Conservation (phyloP, 2,113 vertebrate species). For the Acinonyx jubatus region DNA sequence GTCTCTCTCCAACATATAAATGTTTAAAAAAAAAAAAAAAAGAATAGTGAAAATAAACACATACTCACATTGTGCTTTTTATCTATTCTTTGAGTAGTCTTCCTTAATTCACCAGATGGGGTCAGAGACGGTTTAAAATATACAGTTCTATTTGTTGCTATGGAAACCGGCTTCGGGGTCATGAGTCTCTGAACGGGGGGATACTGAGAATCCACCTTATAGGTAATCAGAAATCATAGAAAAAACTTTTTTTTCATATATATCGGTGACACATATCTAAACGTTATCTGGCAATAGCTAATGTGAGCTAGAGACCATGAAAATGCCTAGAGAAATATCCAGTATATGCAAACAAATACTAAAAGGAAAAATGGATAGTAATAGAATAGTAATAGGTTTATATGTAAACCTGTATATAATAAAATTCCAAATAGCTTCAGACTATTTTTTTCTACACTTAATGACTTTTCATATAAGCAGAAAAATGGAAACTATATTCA, state of each 20-base stretch:
- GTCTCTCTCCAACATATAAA: too few species aligned
- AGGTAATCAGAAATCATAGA: conserved; percentile 74
- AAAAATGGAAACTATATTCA: conserved; percentile 15
- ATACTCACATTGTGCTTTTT: conserved; percentile 85
- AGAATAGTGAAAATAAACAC: conserved; percentile 62
- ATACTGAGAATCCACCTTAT: conserved; percentile 88
- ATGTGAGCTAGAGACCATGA: conserved; percentile 1
- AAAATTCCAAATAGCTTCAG: not conserved
- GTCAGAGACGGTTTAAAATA: conserved; percentile 95
- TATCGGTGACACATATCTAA: not conserved
- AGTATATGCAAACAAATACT: not conserved
- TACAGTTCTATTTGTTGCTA: conserved; percentile 87
- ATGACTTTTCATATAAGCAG: not conserved
- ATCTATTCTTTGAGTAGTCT: conserved; percentile 86
- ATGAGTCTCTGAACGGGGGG: conserved; percentile 94
- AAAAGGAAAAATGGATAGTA: not conserved
- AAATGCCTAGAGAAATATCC: not conserved
- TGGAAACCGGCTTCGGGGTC: conserved; percentile 87
- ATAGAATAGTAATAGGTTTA: not conserved
- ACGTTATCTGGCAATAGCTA: conserved; percentile 4
- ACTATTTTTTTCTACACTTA: conserved; percentile 6
- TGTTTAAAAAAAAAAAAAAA: not conserved
- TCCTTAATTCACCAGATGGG: conserved; percentile 85
- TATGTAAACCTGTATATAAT: not conserved
- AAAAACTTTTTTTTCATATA: conserved; percentile 21